phyloP scores from a whole-genome alignment of 1,140 invertebrate species.

The Lanistes nyassanus region DNA sequence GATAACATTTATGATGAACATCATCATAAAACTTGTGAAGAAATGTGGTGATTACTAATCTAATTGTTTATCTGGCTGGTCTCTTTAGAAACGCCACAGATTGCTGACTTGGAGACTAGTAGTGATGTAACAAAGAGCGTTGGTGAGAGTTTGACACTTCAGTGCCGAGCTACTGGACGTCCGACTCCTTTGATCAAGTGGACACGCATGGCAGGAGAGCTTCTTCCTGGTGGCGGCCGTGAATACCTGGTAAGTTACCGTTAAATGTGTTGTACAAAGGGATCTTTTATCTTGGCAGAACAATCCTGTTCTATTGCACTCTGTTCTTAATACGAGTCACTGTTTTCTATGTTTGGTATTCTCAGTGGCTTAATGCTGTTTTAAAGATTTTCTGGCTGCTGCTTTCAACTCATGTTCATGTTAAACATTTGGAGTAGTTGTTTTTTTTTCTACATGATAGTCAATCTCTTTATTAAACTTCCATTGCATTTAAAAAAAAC shows the following conservation, averaged over 20 bases:
- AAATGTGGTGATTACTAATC: background rate
- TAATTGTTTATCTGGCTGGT: background rate
- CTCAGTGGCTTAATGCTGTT: too few relatives aligned
- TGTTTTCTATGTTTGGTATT: too few relatives aligned
- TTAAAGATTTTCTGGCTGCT: too few relatives aligned
- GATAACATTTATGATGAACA: background rate
- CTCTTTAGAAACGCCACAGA: slow-evolving; percentile 45
- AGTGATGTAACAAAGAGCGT: slow-evolving; percentile 46
- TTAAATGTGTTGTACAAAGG: background rate
- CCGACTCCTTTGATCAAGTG: slow-evolving; percentile 49
- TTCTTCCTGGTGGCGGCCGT: slow-evolving; percentile 47
- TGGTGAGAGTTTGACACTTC: slow-evolving; percentile 38
- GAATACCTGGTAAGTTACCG: slow-evolving; percentile 36
- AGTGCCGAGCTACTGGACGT: slow-evolving; percentile 49
- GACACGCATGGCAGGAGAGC: slow-evolving; percentile 48
- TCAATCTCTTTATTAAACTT: too few relatives aligned
- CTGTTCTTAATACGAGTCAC: too few relatives aligned
- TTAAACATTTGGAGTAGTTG: too few relatives aligned
- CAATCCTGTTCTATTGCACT: background rate
- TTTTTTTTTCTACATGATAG: too few relatives aligned
- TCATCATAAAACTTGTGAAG: background rate
- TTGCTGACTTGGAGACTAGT: slow-evolving; percentile 48
- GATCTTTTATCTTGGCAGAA: background rate
- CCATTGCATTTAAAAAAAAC: too few relatives aligned
- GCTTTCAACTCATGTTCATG: too few relatives aligned